These are phyloP conservation scores for Umimayanthus kanabou DNA, from an alignment of 92 coral and sea anemone genomes.

Conservation along the genomic window DNA sequence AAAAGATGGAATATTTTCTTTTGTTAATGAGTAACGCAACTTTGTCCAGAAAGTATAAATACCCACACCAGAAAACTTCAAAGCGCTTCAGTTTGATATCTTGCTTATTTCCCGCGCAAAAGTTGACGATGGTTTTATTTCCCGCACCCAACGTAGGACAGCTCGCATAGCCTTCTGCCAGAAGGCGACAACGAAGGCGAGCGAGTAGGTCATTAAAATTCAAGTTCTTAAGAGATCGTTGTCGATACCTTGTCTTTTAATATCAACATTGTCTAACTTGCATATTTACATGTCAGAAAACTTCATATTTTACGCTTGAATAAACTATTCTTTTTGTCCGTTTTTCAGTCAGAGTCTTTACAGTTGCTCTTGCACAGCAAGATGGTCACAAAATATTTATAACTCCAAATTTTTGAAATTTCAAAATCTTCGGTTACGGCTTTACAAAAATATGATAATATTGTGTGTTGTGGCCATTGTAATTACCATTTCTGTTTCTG, in stretches of 20 bases:
- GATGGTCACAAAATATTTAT: conserved; percentile 14
- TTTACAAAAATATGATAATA: conserved; percentile 46
- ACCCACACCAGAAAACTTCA: conserved; percentile 1
- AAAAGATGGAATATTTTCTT: not conserved
- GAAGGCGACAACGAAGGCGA: conserved; percentile 1
- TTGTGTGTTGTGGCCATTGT: conserved; percentile 3
- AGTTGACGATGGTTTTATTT: not conserved
- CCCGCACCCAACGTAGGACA: not conserved
- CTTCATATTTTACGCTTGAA: conserved; percentile 39
- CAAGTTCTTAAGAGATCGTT: conserved; percentile 30
- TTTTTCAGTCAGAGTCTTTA: not conserved
- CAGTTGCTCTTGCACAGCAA: conserved; percentile 45
- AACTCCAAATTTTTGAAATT: conserved; percentile 30
- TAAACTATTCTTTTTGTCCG: conserved; percentile 5
- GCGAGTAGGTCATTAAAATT: conserved; percentile 24
- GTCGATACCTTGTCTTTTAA: conserved; percentile 43
- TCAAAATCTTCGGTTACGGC: conserved; percentile 37
- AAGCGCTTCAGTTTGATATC: not conserved
- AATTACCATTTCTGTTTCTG: conserved; percentile 37
- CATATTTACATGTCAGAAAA: conserved; percentile 43
- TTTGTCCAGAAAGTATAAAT: not conserved
- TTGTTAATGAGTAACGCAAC: not conserved
- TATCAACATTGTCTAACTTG: conserved; percentile 36
- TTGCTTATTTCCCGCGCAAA: conserved; percentile 16
- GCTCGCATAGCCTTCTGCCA: conserved; percentile 16